Conservation (phyloP, 2,888 invertebrate species). For the Cyrtodaria siliqua region DNA sequence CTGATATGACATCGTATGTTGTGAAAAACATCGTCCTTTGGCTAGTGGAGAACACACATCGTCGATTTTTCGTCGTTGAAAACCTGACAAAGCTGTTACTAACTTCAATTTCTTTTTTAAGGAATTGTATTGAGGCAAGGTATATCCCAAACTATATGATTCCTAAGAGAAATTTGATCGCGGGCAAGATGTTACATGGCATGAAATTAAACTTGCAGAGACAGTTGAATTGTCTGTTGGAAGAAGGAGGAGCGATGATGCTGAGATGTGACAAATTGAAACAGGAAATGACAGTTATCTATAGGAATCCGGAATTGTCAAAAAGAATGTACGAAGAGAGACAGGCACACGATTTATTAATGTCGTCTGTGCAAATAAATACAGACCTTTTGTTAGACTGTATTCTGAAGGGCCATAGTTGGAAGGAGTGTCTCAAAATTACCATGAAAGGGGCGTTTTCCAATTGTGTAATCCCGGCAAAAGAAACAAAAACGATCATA, state of each 20-base stretch:
- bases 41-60: neutral
- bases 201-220: neutral
- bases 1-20: neutral
- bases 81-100: neutral
- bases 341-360: too few species aligned
- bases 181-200: neutral
- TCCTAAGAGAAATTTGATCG: slow-evolving; percentile 3
- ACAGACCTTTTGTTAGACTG: too few species aligned
- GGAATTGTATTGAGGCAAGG: neutral
- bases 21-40: slow-evolving; percentile 8
- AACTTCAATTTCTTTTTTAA: neutral
- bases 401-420: too few species aligned
- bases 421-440: too few species aligned
- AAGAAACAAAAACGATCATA: too few species aligned
- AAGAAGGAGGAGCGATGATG: neutral
- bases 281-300: too few species aligned
- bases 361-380: too few species aligned
- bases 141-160: slow-evolving; percentile 3
- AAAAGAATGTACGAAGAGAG: too few species aligned
- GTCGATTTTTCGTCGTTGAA: neutral
- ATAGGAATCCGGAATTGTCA: too few species aligned
- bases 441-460: too few species aligned
- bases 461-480: too few species aligned
- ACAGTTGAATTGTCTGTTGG: neutral
- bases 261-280: neutral